Percentiles rank a stretch among this genome's conserved stretches.
These are phyloP conservation scores for Spea hammondii DNA, from an alignment of 2,797 vertebrate species.

Conservation along the genomic window DNA sequence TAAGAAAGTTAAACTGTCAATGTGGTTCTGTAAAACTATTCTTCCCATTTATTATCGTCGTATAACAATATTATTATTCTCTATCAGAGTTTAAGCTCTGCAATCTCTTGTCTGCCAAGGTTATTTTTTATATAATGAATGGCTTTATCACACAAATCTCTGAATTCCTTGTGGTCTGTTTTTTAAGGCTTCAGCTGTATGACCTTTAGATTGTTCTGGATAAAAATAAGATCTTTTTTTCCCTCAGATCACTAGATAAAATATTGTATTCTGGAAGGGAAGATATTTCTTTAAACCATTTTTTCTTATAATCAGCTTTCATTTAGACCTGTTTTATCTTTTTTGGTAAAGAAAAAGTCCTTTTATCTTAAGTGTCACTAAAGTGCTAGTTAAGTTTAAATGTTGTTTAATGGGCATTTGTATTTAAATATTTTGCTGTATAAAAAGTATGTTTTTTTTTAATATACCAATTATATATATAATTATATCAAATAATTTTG, in stretches of 20 bases:
- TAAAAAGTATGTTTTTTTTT: background rate
- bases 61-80: slow-evolving; percentile 4
- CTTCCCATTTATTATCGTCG: background rate
- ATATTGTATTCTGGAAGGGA: background rate
- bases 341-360: background rate
- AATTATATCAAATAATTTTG: no score
- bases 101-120: background rate
- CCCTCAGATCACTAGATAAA: background rate
- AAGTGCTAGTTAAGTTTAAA: background rate
- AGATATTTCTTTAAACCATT: background rate
- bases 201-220: slow-evolving; percentile 10
- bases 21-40: background rate
- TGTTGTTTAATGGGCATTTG: background rate
- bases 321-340: background rate
- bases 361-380: background rate
- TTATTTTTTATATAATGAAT: slow-evolving; percentile 7
- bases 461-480: no score
- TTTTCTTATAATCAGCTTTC: background rate
- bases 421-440: background rate
- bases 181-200: slow-evolving; percentile 1
- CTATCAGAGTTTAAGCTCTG: background rate
- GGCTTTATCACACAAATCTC: background rate
- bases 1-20: no score
- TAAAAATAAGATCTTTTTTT: slow-evolving; percentile 9
- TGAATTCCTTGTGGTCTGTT: slow-evolving; percentile 9